phyloP scores from a whole-genome alignment of 2,797 vertebrate species.

The Poecilia gillii region DNA sequence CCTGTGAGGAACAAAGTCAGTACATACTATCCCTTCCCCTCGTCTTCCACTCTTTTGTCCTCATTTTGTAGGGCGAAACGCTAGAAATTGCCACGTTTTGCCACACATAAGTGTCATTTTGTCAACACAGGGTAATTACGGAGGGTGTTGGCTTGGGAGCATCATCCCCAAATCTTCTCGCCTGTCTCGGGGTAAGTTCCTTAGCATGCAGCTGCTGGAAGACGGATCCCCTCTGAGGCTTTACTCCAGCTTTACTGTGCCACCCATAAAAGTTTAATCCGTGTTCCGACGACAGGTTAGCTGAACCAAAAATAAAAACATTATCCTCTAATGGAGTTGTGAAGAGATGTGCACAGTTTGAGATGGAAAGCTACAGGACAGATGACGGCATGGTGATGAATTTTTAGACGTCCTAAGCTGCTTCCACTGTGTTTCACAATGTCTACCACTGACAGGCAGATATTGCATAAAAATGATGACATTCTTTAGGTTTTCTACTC shows the following conservation, averaged over 20 bases:
- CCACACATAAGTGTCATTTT: slow-evolving; percentile 40
- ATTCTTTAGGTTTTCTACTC: background rate
- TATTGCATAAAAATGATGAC: background rate
- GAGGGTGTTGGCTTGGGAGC: slow-evolving; percentile 37
- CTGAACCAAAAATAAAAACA: slow-evolving; percentile 24
- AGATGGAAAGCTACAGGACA: slow-evolving; percentile 39
- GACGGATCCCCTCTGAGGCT: slow-evolving; percentile 45
- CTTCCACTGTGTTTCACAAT: slow-evolving; percentile 7
- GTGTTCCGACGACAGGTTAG: slow-evolving; percentile 11
- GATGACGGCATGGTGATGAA: slow-evolving; percentile 62
- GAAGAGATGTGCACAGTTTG: slow-evolving; percentile 24
- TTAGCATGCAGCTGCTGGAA: slow-evolving; percentile 17
- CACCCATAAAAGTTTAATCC: slow-evolving; percentile 28
- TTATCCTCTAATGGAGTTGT: slow-evolving; percentile 41
- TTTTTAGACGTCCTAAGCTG: slow-evolving; percentile 24
- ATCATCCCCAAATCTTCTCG: slow-evolving; percentile 33
- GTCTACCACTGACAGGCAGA: background rate
- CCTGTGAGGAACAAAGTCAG: slow-evolving; percentile 55
- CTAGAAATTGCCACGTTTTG: slow-evolving; percentile 44
- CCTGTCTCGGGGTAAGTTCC: slow-evolving; percentile 13
- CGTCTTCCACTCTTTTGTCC: slow-evolving; percentile 25
- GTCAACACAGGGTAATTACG: slow-evolving; percentile 46
- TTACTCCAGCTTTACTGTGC: slow-evolving; percentile 25
- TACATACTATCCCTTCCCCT: slow-evolving; percentile 25
- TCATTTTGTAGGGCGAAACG: slow-evolving; percentile 37